Evolutionary conservation across 2,797 vertebrate genomes (phyloP), one percentile per base, ranked within the genome.

Genomic region (Syncerus caffer): DNA sequence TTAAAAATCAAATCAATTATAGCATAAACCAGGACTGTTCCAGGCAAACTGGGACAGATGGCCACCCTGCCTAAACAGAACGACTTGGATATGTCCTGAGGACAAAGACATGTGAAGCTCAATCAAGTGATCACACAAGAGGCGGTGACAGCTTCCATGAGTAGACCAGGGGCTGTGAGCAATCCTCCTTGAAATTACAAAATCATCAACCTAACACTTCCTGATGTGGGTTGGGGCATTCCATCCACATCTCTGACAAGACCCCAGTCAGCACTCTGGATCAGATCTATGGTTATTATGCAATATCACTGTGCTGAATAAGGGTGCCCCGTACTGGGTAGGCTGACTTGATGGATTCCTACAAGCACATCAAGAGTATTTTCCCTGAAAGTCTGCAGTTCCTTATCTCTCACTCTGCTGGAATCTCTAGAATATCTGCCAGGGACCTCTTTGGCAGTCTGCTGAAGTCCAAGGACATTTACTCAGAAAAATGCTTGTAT

Each of bases 71-170:
- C 80, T 84, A 9, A 17, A n/a, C 42, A 79, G 38, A 53, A 53
- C 7, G 9, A 4, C 8, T 6, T 34, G 67, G 89, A 42, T 29
- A 16, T 84, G 76, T 11, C 29, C 57, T 31, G 21, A 10, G 47
- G 29, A 58, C 42, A 31, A 45, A 38, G 42, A 25, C 9, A 0
- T 0, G 14, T 6, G 34, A 31, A 1, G 4, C 31, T 4, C n/a
- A 3, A 34, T 47, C 55, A 6, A 13, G 67, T 29, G 3, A n/a
- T 13, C 27, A 11, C 21, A 25, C 2, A 4, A 38, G 67, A 94
- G 27, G n/a, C 8, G 2, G 10, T 4, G 31, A 42, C 85, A 34
- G 34, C 34, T n/a, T 89, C 15, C 25, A 25, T 7, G 21, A 15
- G 34, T 4, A 15, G 74, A 42, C 29, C 4, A 23, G 12, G 55